phyloP scores from a whole-genome alignment of 2,888 invertebrate genomes.

The Tridacna gigas region DNA sequence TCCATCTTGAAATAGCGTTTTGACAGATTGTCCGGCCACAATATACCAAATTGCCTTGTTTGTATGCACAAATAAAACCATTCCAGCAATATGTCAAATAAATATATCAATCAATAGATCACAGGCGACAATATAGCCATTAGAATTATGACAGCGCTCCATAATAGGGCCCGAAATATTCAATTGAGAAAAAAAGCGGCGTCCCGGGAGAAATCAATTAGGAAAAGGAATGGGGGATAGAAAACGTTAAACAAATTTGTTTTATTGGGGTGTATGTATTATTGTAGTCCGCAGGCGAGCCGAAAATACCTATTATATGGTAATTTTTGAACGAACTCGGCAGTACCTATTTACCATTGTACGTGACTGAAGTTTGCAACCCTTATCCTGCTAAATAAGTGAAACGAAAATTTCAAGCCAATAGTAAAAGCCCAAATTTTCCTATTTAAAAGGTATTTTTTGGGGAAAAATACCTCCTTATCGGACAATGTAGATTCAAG shows the following conservation, averaged over 20 bases:
- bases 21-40: conserved; percentile 53
- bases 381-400: too few relatives aligned
- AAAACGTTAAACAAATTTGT: conserved; percentile 36
- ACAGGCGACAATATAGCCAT: conserved; percentile 43
- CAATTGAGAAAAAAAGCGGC: conserved; percentile 42
- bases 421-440: too few relatives aligned
- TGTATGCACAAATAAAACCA: conserved; percentile 48
- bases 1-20: conserved; percentile 41
- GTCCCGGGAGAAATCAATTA: conserved; percentile 57
- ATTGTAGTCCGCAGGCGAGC: conserved; percentile 14
- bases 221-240: conserved; percentile 22
- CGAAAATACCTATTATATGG: conserved; percentile 15
- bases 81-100: conserved; percentile 61
- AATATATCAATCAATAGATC: conserved; percentile 62
- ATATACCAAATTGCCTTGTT: conserved; percentile 40
- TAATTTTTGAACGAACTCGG: conserved; percentile 11
- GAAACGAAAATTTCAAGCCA: too few relatives aligned
- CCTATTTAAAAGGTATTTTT: too few relatives aligned
- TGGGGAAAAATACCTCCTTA: too few relatives aligned
- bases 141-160: conserved; percentile 46
- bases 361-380: conserved; percentile 22
- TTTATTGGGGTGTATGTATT: conserved; percentile 43
- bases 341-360: conserved; percentile 9
- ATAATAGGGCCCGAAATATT: conserved; percentile 51
- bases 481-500: too few relatives aligned